Evolutionary conservation across 2,113 vertebrate genomes (phyloP).

Genomic region (Antidorcas marsupialis): DNA sequence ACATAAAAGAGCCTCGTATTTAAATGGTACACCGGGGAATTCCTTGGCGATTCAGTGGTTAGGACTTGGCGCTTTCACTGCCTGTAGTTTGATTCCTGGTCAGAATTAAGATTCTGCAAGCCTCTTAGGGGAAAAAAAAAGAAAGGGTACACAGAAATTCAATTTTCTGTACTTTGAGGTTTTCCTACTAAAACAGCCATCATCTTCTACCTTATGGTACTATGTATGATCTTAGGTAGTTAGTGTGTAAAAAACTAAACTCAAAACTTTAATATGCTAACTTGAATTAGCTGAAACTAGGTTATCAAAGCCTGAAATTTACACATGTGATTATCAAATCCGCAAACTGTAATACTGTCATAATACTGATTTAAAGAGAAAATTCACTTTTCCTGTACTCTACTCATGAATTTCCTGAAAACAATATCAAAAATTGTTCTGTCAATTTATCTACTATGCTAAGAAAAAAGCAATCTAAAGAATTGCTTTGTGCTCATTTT

Average conservation of each 20-base stretch:
- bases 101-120: not conserved
- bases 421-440: not conserved
- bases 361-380: slow-evolving; percentile 30
- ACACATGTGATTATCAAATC: not conserved
- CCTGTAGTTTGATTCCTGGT: not conserved
- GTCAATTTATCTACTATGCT: not conserved
- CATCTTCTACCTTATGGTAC: not conserved
- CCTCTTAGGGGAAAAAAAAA: not conserved
- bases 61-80: not conserved
- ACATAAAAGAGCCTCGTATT: not conserved
- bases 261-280: not conserved
- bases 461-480: not conserved
- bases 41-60: not conserved
- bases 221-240: not conserved
- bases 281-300: not conserved
- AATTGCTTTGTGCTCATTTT: not conserved
- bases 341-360: not conserved
- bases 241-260: slow-evolving; percentile 26
- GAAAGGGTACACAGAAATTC: not conserved
- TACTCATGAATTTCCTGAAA: slow-evolving; percentile 32
- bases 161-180: not conserved
- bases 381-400: slow-evolving; percentile 5
- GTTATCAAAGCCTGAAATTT: not conserved
- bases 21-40: not conserved
- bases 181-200: not conserved